Evolutionary conservation across 1,140 invertebrate species (phyloP), one percentile per base, ranked within the genome.

Genomic region (Caerostris darwini): DNA sequence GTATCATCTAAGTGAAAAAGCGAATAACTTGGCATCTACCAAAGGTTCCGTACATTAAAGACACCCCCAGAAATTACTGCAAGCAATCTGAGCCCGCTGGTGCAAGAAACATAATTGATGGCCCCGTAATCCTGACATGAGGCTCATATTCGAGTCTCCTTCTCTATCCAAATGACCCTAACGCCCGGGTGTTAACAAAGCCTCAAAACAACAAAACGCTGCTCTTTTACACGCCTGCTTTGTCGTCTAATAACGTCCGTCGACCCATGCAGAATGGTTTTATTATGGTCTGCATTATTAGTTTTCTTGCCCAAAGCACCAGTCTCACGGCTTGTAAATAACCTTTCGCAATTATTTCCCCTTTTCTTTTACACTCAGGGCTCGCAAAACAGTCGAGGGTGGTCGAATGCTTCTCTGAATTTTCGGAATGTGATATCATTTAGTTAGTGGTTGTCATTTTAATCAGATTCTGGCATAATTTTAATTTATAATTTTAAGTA

Each of bases 1-100:
- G 59, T n/a, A n/a, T n/a, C 59, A 53, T 93, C 95, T 96, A 94
- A 95, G 95, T 95, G 96, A 71, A 64, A 58, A 50, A 3, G 3
- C 12, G 58, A n/a, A 85, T 85, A 19, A 7, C 82, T 59, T 17
- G 8, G 82, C 19, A 12, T 58, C 82, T 58, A 1, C 82, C 5
- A 58, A 85, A 58, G 82, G n/a, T 17, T 59, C 58, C 19, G 54
- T 34, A 85, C 57, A 85, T 85, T 85, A 85, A 85, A 85, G 82
- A 85, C 82, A 85, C 19, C 82, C 82, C 54, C 53, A 50, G 53
- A n/a, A 82, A 82, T 82, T 82, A 82, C 56, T 56, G 19, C n/a
- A 77, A 19, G 69, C 69, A 77, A 77, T 77, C 69, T 77, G 58
- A 85, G 82, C 82, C 82, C 82, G n/a, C 19, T 54, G 82, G 86